Evolutionary conservation across 2,888 invertebrate species (phyloP).

Genomic region (Syritta pipiens): DNA sequence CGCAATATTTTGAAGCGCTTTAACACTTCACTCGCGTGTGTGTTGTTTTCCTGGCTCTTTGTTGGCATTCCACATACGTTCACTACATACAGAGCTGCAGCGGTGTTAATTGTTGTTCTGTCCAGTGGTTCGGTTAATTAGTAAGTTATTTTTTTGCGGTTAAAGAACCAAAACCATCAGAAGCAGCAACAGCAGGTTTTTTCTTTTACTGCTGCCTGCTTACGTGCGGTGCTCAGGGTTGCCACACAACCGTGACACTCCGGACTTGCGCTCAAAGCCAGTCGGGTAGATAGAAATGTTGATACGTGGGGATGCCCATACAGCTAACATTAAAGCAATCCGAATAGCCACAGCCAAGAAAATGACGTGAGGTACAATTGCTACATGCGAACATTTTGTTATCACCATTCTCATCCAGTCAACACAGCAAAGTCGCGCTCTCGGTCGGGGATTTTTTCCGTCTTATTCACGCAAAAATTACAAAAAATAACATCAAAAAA

Average conservation of each 20-base stretch:
- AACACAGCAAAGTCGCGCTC: constrained; percentile 17
- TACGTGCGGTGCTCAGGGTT: constrained; percentile 54
- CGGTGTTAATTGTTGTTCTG: constrained; percentile 33
- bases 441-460: constrained; percentile 23
- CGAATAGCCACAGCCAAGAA: constrained; percentile 34
- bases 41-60: neutral
- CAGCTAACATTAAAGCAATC: constrained; percentile 21
- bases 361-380: constrained; percentile 51
- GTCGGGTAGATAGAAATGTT: constrained; percentile 53
- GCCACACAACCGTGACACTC: constrained; percentile 3
- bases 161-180: neutral
- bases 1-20: neutral
- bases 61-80: neutral
- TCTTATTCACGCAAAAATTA: neutral
- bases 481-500: neutral
- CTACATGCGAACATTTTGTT: constrained; percentile 31
- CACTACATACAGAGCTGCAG: neutral
- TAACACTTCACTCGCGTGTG: neutral
- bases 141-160: constrained; percentile 3
- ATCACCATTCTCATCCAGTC: constrained; percentile 44
- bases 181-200: neutral
- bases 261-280: constrained; percentile 53
- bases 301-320: constrained; percentile 35
- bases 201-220: constrained; percentile 29
- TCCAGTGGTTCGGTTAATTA: constrained; percentile 18